These are phyloP conservation scores for Drosophila funebris DNA, from an alignment of 1,140 invertebrate genomes.

Conservation along the genomic window DNA sequence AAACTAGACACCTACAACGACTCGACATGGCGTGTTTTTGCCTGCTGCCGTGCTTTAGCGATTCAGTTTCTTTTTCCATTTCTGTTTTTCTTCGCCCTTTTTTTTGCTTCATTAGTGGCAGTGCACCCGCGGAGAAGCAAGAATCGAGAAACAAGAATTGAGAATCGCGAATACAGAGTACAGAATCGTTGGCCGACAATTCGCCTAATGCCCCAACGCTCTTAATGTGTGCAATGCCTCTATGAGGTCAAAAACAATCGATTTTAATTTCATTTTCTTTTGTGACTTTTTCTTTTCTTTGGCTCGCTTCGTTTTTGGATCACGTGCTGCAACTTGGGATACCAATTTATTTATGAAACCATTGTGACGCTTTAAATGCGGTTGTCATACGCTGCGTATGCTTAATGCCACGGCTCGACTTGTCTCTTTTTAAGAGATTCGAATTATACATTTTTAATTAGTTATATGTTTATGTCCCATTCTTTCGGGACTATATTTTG, in stretches of 20 bases:
- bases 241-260: conserved; percentile 80
- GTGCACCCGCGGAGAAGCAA: conserved; percentile 54
- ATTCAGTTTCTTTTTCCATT: conserved; percentile 36
- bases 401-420: conserved; percentile 25
- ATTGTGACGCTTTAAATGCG: conserved; percentile 13
- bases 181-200: conserved; percentile 30
- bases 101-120: conserved; percentile 72
- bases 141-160: conserved; percentile 4
- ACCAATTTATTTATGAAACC: conserved; percentile 26
- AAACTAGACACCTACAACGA: conserved; percentile 34
- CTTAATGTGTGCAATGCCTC: conserved; percentile 65
- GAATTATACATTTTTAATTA: conserved; percentile 25
- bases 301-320: conserved; percentile 31
- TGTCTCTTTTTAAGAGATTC: conserved; percentile 6
- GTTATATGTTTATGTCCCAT: background rate
- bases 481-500: background rate
- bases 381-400: conserved; percentile 54
- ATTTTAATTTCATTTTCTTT: conserved; percentile 61
- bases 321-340: conserved; percentile 49
- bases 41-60: conserved; percentile 18
- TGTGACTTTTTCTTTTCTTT: conserved; percentile 29
- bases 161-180: conserved; percentile 20
- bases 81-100: conserved; percentile 17
- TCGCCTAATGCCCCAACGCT: conserved; percentile 56
- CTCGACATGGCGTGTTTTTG: conserved; percentile 65